Evolutionary conservation across 2,797 vertebrate genomes (phyloP), one percentile per base, ranked within the genome.

Genomic region (Eupleurogrammus muticus): DNA sequence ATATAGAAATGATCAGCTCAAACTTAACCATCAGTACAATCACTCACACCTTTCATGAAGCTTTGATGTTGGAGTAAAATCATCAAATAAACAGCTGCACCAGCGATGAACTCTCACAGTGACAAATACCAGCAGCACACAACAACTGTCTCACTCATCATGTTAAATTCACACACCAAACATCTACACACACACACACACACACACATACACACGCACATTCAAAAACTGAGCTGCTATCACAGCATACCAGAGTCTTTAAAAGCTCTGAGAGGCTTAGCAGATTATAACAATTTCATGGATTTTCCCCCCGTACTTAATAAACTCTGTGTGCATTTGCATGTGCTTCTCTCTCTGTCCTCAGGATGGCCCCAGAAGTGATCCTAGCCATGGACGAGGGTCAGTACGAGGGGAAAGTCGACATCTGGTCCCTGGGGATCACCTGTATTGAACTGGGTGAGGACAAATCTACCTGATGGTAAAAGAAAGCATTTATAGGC

Each of bases 301-400:
- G 70, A 78, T 84, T 75, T 58, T 24, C 13, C 14, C 52, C 53
- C 34, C 52, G 49, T 79, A 60, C 63, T 83, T 90, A 77, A 77
- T 79, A 75, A 78, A 80, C 59, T 78, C 7, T 73, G 32, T 77
- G 46, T 72, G 24, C 34, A 58, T 74, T 11, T 82, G 57, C 70
- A 42, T 72, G 21, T 73, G 48, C 3, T 0, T 69, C 20, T 66
- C 23, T 47, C 23, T 17, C 8, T 87, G 65, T 86, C 46, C 36
- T 59, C 86, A 98, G 97, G 97, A 99, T 99, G 97, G 97, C 97
- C 81, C 97, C 97, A 66, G 97, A 98, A 91, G 97, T 99, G 86
- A 99, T 99, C 90, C 92, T 99, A 70, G 97, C 97, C 68, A 99
- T 99, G 97, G 97, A 99, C 0, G 97, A 99, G 92, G 97, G 97